Conservation (phyloP, 2,113 vertebrate genomes). For the Myotis lucifugus region DNA sequence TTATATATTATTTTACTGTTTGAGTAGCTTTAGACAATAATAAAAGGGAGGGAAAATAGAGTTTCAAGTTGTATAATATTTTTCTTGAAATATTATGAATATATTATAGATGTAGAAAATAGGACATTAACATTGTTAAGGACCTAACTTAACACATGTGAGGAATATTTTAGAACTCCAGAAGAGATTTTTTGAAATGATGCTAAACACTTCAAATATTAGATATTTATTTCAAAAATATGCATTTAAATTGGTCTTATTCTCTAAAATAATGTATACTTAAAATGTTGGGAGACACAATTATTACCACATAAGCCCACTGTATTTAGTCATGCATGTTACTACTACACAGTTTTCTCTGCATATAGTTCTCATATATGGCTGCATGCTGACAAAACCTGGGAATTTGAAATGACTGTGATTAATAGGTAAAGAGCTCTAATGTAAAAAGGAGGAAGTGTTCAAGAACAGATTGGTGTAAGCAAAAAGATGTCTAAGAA, state of each 20-base stretch:
- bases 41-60: background rate
- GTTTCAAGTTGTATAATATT: background rate
- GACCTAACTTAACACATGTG: background rate
- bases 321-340: background rate
- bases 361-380: background rate
- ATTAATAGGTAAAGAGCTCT: background rate
- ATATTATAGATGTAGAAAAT: background rate
- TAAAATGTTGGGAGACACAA: background rate
- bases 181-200: background rate
- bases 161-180: background rate
- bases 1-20: background rate
- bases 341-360: background rate
- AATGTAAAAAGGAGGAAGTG: background rate
- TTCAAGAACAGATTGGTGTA: background rate
- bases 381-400: background rate
- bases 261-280: background rate
- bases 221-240: conserved; percentile 4
- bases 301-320: background rate
- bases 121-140: background rate
- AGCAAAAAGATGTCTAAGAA: background rate
- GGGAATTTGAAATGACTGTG: background rate
- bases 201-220: background rate
- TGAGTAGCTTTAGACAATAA: background rate
- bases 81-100: background rate
- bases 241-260: background rate